Evolutionary conservation across 2,113 vertebrate species (phyloP).

Genomic region (Lamprotornis superbus): DNA sequence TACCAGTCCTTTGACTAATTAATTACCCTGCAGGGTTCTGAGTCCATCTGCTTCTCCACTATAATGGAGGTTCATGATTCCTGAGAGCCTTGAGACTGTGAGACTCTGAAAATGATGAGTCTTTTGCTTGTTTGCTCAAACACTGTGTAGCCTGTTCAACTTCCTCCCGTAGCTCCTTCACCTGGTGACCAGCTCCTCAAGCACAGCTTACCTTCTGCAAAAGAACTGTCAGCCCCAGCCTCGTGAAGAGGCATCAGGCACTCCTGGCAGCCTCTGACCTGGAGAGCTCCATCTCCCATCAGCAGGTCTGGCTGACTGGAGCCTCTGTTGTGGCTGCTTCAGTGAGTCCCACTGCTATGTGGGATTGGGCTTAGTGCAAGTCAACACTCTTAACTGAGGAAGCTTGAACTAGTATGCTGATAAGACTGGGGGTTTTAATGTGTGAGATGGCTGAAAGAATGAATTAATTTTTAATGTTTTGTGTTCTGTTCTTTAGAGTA

Average conservation of each 20-base stretch:
- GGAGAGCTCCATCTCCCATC: background rate
- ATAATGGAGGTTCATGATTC: background rate
- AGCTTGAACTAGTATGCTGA: background rate
- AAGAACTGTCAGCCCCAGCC: background rate
- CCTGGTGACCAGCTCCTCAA: background rate
- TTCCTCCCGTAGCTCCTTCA: background rate
- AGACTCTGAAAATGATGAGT: background rate
- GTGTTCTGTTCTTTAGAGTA: slow-evolving; percentile 79
- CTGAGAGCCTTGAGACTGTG: background rate
- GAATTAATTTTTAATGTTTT: slow-evolving; percentile 32
- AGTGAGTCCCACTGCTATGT: background rate
- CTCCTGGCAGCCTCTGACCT: background rate
- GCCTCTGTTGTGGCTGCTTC: background rate
- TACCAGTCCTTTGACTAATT: background rate
- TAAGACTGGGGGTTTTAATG: background rate
- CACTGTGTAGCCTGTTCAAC: background rate
- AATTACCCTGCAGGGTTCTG: background rate
- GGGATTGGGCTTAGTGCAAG: background rate
- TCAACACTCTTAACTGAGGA: background rate
- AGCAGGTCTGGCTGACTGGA: background rate
- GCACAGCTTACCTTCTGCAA: background rate
- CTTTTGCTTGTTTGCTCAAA: background rate
- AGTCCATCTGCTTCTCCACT: background rate
- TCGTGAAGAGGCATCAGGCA: background rate
- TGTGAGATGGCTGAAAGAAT: background rate